Base-by-base conservation (phyloP, 2,888 invertebrate species). In the Cheilosia variabilis region DNA sequence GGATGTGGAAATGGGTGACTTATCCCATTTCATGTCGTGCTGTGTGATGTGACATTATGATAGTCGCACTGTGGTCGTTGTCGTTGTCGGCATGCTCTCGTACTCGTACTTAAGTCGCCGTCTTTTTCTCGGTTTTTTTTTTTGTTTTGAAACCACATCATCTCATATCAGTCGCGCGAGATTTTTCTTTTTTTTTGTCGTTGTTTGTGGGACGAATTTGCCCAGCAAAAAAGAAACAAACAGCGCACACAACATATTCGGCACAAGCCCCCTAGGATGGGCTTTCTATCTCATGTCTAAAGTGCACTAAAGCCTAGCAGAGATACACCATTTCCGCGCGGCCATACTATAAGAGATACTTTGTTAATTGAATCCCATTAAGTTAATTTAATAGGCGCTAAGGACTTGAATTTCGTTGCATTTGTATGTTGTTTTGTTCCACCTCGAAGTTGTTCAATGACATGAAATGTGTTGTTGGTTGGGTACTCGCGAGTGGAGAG, bases 371-470 rank as follows among this genome's bases (percentile, higher is more conserved):
- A 92, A 92, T 91, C 90, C 92, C 91, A 92, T 92, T 92, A 92
- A 91, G 91, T 91, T 92, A 92, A 92, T 92, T 92, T 92, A 91
- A 92, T 92, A 91, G 92, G 92, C 92, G 92, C 91, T 91, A 92
- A 92, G 91, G 86, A 86, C 86, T 63, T 86, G 81, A 27, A 80
- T 76, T 47, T 47, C 13, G 37, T 37, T 13, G 37, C 3, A 37
- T 37, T 13, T 37, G 37, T 37, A 10, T 37, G 37, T 47, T 53
- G 41, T 73, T 50, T 60, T 53, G 27, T 73, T 73, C 27, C 75
- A 65, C 69, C 69, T 79, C 47, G 37, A 68, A 66, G 73, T 75
- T 75, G 73, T 79, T 75, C 75, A 52, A 43, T 75, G 79, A 79
- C 79, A 78, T 78, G 83, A 78, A 66, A 78, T 86, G 76, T 76